Conservation (phyloP, 2,113 vertebrate species). For the Gobius niger region DNA sequence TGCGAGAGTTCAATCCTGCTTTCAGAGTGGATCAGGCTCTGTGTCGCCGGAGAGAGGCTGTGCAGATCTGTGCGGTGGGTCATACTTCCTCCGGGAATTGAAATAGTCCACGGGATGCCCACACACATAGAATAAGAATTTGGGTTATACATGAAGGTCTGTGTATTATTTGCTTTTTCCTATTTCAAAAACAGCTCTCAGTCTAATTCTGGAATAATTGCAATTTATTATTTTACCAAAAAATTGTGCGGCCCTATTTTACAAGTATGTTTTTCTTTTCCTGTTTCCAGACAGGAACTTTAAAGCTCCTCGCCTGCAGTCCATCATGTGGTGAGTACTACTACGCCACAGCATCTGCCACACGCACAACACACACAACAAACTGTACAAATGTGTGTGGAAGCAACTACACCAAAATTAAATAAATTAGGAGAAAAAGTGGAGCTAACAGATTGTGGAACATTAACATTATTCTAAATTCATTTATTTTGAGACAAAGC, state of each 20-base stretch:
- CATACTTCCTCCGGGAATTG: slow-evolving; percentile 48
- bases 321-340: slow-evolving; percentile 40
- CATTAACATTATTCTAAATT: slow-evolving; percentile 9
- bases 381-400: not conserved
- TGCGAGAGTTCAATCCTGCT: slow-evolving; percentile 71
- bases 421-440: not conserved
- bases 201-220: not conserved
- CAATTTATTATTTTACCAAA: too few relatives aligned
- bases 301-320: slow-evolving; percentile 14
- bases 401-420: not conserved
- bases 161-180: not conserved
- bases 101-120: slow-evolving; percentile 42
- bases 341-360: slow-evolving; percentile 29
- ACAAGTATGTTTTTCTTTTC: slow-evolving; percentile 1
- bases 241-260: not conserved
- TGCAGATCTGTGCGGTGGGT: slow-evolving; percentile 56
- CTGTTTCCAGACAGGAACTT: not conserved
- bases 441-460: not conserved
- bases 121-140: slow-evolving; percentile 36
- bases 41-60: slow-evolving; percentile 54
- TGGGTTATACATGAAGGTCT: slow-evolving; percentile 4
- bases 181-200: not conserved
- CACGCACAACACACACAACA: slow-evolving; percentile 1
- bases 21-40: slow-evolving; percentile 66
- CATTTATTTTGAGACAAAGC: not conserved